Evolutionary conservation across 2,888 invertebrate species (phyloP), one percentile per base, ranked within the genome.

Genomic region (Disparrhopalites patrizii): DNA sequence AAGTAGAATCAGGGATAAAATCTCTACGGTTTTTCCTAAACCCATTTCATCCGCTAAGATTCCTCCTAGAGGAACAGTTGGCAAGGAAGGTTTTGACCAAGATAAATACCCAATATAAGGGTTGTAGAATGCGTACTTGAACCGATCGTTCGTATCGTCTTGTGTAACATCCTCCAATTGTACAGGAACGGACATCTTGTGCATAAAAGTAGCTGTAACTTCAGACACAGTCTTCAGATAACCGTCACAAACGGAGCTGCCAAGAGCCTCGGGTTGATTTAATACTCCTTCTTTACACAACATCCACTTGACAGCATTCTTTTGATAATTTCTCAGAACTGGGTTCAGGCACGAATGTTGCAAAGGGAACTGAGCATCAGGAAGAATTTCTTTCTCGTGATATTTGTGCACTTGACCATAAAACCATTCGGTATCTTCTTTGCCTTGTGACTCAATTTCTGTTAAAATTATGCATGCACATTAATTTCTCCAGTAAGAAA

Each of bases 21-120:
- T 83, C 79, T 90, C 89, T 0, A 90, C 86, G 0, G 90, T 90
- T 81, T 90, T 90, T 0, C 90, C 90, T 27, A 90, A 79, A 0
- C 90, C 90, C 89, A 90, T 90, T 79, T 90, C 89, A 78, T 90
- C 89, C 0, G 88, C 89, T 54, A 90, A 79, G 69, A 90, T 88
- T 1, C 89, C 89, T 15, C 89, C 88, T 1, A 81, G 83, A 7
- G 83, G 80, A 20, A 81, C 66, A 1, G 65, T 36, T 7, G 54
- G 62, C 1, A 57, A 28, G 2, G 64, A 27, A 20, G 78, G 79
- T 10, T 74, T 71, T 2, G 77, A 71, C 65, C 70, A 68, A 15
- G 68, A 69, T 3, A 71, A 31, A 30, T 70, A 72, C 0, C 70
- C 71, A n/a, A 68, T 43, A 36, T 51, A 70, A 1, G 68, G 68